Conservation (phyloP, 2,113 vertebrate genomes). For the Campylorhamphus procurvoides region DNA sequence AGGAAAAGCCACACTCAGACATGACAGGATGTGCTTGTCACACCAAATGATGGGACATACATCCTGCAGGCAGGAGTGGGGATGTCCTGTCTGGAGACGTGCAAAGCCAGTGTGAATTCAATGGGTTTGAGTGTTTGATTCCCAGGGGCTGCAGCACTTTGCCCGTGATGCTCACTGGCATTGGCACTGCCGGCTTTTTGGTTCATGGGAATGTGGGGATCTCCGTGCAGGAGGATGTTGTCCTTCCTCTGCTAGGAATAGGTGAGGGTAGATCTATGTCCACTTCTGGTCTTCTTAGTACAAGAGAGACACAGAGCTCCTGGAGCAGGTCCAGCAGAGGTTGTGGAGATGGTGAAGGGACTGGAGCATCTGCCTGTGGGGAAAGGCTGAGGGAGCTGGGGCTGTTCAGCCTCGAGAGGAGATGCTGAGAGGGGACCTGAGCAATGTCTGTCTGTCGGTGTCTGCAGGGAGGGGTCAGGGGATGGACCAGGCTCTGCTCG, state of each 20-base stretch:
- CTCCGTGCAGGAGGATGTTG: not conserved
- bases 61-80: accelerated
- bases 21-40: not conserved
- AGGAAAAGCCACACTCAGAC: not conserved
- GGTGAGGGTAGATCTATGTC: not conserved
- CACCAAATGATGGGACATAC: not conserved
- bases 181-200: accelerated
- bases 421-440: not conserved
- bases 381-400: not conserved
- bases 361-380: not conserved
- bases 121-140: not conserved
- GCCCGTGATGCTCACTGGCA: accelerated
- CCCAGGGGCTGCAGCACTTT: not conserved
- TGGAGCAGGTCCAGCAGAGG: not conserved
- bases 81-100: not conserved
- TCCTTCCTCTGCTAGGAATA: not conserved
- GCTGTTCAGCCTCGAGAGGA: not conserved
- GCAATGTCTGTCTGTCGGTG: not conserved
- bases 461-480: not conserved
- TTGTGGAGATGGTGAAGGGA: not conserved
- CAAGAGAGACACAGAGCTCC: not conserved
- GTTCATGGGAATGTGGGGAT: accelerated
- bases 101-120: not conserved
- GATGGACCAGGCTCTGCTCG: not conserved
- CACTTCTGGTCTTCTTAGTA: not conserved